Evolutionary conservation across 2,797 vertebrate genomes (phyloP).

Genomic region (Merluccius polli): DNA sequence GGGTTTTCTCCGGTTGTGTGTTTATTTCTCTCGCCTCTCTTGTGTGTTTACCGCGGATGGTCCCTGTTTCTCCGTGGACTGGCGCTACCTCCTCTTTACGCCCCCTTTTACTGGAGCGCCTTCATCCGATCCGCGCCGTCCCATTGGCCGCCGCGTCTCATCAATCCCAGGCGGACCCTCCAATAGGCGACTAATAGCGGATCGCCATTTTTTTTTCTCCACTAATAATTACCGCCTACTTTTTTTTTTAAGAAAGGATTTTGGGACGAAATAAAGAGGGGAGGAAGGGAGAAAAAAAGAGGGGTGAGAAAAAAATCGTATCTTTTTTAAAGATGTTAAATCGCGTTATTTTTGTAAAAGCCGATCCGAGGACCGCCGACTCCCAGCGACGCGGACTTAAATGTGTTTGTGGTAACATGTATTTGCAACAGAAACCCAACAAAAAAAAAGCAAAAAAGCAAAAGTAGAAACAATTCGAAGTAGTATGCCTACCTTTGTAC

Average conservation of each 20-base stretch:
- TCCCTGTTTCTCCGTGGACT: slow-evolving; percentile 81
- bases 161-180: slow-evolving; percentile 83
- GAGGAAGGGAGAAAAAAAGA: slow-evolving; percentile 25
- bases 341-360: slow-evolving; percentile 12
- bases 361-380: neutral
- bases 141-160: slow-evolving; percentile 81
- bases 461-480: no score
- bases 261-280: slow-evolving; percentile 50
- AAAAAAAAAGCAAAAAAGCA: neutral
- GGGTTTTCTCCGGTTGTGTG: no score
- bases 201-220: slow-evolving; percentile 79
- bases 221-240: slow-evolving; percentile 83
- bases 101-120: slow-evolving; percentile 88
- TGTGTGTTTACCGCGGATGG: slow-evolving; percentile 72
- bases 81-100: slow-evolving; percentile 77
- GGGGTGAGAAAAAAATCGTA: slow-evolving; percentile 41
- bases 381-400: neutral
- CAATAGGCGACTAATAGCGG: slow-evolving; percentile 76
- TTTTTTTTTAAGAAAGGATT: slow-evolving; percentile 59
- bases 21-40: slow-evolving; percentile 72
- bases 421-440: neutral
- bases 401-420: neutral
- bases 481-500: no score
- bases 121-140: slow-evolving; percentile 68
- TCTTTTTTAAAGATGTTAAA: slow-evolving; percentile 23